A percentile compares a stretch with the other conserved stretches of the same genome.
Evolutionary conservation across 2,888 invertebrate genomes (phyloP).

Genomic region (Metalampra italica): DNA sequence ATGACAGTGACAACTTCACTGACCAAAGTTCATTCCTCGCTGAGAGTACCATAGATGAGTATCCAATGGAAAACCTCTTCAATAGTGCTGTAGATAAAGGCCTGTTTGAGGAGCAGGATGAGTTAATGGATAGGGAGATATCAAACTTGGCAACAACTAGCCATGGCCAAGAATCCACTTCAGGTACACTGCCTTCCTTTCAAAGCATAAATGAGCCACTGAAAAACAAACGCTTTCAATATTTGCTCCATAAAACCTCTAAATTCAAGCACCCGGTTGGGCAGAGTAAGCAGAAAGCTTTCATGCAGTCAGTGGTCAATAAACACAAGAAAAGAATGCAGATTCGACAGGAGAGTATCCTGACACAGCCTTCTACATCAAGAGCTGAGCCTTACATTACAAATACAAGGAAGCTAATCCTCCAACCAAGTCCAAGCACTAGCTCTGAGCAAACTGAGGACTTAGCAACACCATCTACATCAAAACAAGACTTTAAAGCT

Average conservation of each 20-base stretch:
- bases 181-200: slow-evolving; percentile 62
- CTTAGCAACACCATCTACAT: slow-evolving; percentile 54
- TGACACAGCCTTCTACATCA: slow-evolving; percentile 65
- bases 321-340: slow-evolving; percentile 73
- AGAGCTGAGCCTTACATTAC: slow-evolving; percentile 59
- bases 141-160: slow-evolving; percentile 71
- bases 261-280: slow-evolving; percentile 73
- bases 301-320: slow-evolving; percentile 73
- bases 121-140: slow-evolving; percentile 71
- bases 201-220: slow-evolving; percentile 69
- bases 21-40: slow-evolving; percentile 72
- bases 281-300: slow-evolving; percentile 72
- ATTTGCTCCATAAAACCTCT: slow-evolving; percentile 71
- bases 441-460: slow-evolving; percentile 53
- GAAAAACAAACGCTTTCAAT: slow-evolving; percentile 73
- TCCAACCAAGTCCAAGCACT: slow-evolving; percentile 38
- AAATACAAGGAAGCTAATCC: slow-evolving; percentile 54
- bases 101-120: slow-evolving; percentile 66
- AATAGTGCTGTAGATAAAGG: slow-evolving; percentile 73
- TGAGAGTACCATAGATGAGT: slow-evolving; percentile 71
- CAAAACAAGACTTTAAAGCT: slow-evolving; percentile 58
- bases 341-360: slow-evolving; percentile 46
- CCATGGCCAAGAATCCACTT: slow-evolving; percentile 60
- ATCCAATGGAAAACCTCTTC: slow-evolving; percentile 73
- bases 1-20: slow-evolving; percentile 67